Evolutionary conservation across 2,113 vertebrate genomes (phyloP), one percentile per base, ranked within the genome.

Genomic region (Ondatra zibethicus): DNA sequence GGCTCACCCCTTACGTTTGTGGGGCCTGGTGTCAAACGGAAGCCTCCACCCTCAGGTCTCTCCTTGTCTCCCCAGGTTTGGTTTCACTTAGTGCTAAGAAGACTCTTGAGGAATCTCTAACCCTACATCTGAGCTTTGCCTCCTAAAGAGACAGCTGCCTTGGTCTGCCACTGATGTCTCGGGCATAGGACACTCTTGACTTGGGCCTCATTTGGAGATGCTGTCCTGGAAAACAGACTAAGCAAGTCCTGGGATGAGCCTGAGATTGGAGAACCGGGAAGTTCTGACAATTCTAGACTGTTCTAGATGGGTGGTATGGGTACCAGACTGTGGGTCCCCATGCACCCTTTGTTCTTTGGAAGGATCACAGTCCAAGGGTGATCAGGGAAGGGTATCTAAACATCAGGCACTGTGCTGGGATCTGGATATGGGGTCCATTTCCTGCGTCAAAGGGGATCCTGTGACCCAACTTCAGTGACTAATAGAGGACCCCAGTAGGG

Each of bases 111-210:
- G 52, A 96, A 80, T 88, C 47, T 65, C 25, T 65, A 93, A 31
- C 55, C 66, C 42, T 73, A 63, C 45, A 82, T 77, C 25, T 68
- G 70, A 90, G 80, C 75, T 96, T 94, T 73, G 77, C 77, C 66
- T 3, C 6, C 88, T 76, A 80, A 91, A 72, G 72, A 58, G 77
- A 91, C 88, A 93, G 88, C 88, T 93, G 85, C n/a, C 39, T 84
- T n/a, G 92, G 73, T 88, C 88, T 84, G 85, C 70, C 50, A 10
- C 73, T 84, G 70, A 76, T 39, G 52, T n/a, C 66, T 63, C 72
- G 39, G 39, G 42, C 55, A 70, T 23, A 70, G 65, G 72, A 61
- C 11, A 50, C 23, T 66, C 14, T 80, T 96, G 86, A 55, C 72
- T 47, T 25, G 61, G 39, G 52, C n/a, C 70, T 89, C 52, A 39